Evolutionary conservation across 2,888 invertebrate species (phyloP).

Genomic region (Lasioglossum lativentre): DNA sequence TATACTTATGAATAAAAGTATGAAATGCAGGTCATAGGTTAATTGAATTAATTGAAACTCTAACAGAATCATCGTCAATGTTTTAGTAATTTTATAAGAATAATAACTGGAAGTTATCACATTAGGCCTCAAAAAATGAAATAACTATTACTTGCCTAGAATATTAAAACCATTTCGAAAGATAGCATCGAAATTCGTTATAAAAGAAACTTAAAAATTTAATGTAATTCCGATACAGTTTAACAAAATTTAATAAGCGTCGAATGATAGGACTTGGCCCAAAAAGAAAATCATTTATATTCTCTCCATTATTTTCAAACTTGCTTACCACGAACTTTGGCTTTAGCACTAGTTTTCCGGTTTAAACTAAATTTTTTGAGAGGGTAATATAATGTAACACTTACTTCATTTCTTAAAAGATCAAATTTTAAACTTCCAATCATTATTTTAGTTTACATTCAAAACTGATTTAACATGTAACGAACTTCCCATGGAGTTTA

Average conservation of each 20-base stretch:
- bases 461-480: not conserved
- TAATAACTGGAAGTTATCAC: not conserved
- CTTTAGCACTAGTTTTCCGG: not conserved
- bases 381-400: not conserved
- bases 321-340: not conserved
- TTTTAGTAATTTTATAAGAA: not conserved
- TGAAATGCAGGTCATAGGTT: constrained; percentile 16
- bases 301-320: not conserved
- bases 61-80: not conserved
- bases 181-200: not conserved
- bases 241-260: not conserved
- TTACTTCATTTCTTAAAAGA: not conserved
- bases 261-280: not conserved
- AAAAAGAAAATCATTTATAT: not conserved
- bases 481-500: not conserved
- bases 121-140: not conserved
- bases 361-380: not conserved
- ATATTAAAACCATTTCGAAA: not conserved
- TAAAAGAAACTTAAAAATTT: not conserved
- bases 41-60: not conserved
- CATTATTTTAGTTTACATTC: not conserved
- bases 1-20: constrained; percentile 43
- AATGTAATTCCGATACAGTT: not conserved
- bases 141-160: not conserved
- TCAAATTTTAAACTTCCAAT: not conserved